Base-by-base conservation (phyloP, 2,113 vertebrate genomes). In the Ctenodactylus gundi region DNA sequence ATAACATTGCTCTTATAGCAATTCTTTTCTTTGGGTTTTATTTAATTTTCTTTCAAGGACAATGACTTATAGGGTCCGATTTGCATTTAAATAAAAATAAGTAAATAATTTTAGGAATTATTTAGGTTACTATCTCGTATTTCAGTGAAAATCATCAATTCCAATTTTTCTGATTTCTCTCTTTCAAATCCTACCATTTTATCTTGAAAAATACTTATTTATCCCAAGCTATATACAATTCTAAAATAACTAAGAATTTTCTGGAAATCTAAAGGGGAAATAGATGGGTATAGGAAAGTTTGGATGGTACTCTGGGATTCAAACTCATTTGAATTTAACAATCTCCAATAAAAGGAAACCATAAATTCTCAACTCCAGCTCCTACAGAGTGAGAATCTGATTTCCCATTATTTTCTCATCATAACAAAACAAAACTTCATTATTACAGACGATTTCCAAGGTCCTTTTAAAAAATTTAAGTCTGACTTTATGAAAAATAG, bases 351-450 rank as follows among this genome's bases (percentile, higher is more conserved):
- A 92, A 18, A 3, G 73, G 92, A 94, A 88, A 78, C 36, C 80
- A 73, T 62, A 87, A 90, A 34, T 93, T 94, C 31, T 76, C 46
- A 90, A 57, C 3, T 34, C 41, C 31, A 80, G 36, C 8, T 70
- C 46, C 23, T 25, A 88, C 31, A 88, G 53, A 96, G 95, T 81
- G 31, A 93, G 65, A 72, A 91, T 72, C 14, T 95, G 90, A 82
- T 78, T 88, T 85, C 62, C 41, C 85, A 31, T 70, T 62, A 89
- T 82, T 34, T 85, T 82, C 23, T 91, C 46, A 78, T 82, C 85
- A 77, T 49, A 82, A 94, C 13, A 80, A 88, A 82, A 94, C 13
- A 80, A 88, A 97, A 92, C 70, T 53, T 82, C 49, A 70, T 60
- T 92, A 46, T 83, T 65, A 65, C 14, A 80, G 20, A 64, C 73